Evolutionary conservation across 2,888 invertebrate species (phyloP), one percentile per base, ranked within the genome.

Genomic region (Cantharis rufa): DNA sequence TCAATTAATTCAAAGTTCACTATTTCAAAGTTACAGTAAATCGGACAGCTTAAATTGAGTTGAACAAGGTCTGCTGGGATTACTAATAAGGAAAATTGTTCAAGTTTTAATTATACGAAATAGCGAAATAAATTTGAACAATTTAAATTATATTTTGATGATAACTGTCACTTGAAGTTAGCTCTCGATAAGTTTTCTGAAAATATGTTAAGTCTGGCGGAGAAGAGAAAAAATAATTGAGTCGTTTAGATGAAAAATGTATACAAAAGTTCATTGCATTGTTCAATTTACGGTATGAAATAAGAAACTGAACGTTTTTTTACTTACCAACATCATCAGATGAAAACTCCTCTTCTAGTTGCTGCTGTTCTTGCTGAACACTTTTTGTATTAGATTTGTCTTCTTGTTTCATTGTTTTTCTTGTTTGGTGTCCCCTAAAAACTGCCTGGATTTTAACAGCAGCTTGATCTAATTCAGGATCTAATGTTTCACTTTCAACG

Each of bases 401-500:
- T 80, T 88, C 88, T 80, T 93, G 92, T 90, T 93, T 94, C 92
- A 94, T 93, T 80, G 91, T 92, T 88, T 93, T 93, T 85, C 95
- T 92, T 82, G 94, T 92, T 90, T 93, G 91, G 87, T 96, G 95
- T 74, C 95, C 95, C 84, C 96, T 91, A 88, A 95, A 96, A 82
- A 92, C 95, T 84, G 96, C 96, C 88, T 97, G 96, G 89, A 96
- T 96, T 90, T 94, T 96, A 71, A 93, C 94, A 80, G 96, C 96
- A 81, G 96, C 96, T 80, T 92, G 89, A 79, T 91, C 91, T 82
- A 90, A 90, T 13, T 74, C 74, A n/a, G 78, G 64, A 16, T 74
- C 74, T 64, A 28, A 15, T 62, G 18, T 15, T 72, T 24, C 72
- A 16, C 15, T 15, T 27, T 61, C 63, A 63, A 27, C 21, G 27